phyloP scores from a whole-genome alignment of 1,140 invertebrate species.

The Mercenaria mercenaria region DNA sequence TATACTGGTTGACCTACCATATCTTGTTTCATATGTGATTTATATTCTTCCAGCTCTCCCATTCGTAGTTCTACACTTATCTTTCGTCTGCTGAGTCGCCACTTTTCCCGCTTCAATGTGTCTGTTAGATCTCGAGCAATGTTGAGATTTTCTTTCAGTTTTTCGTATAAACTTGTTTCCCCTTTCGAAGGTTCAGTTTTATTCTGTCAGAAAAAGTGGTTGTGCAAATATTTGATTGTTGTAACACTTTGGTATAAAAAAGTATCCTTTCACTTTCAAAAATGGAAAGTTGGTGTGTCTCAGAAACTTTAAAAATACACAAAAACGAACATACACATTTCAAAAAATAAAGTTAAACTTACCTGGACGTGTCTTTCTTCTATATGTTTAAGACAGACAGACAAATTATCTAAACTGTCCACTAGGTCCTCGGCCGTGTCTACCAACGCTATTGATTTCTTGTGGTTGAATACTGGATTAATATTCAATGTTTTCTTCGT shows the following conservation, averaged over 20 bases:
- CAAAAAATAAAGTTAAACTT: too few relatives aligned
- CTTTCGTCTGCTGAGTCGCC: constrained; percentile 79
- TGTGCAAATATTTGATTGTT: too few relatives aligned
- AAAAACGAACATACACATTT: too few relatives aligned
- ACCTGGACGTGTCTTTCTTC: constrained; percentile 78
- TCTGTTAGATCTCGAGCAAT: constrained; percentile 76
- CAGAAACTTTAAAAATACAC: too few relatives aligned
- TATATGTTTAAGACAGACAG: constrained; percentile 77
- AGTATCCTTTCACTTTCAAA: too few relatives aligned
- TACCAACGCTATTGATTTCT: constrained; percentile 67
- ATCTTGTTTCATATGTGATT: constrained; percentile 77
- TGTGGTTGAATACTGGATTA: constrained; percentile 48
- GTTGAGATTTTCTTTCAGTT: constrained; percentile 77
- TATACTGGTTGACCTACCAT: too few relatives aligned
- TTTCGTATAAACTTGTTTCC: constrained; percentile 33
- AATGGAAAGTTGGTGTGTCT: too few relatives aligned
- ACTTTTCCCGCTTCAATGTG: constrained; percentile 80
- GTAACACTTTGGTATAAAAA: too few relatives aligned
- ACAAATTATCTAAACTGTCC: constrained; percentile 77
- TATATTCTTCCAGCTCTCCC: constrained; percentile 82
- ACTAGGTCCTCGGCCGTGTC: constrained; percentile 78
- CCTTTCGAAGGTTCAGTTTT: not conserved
- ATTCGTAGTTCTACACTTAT: constrained; percentile 80
- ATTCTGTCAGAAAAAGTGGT: too few relatives aligned
- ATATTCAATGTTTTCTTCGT: constrained; percentile 23